Percentiles rank a stretch among this genome's conserved stretches.
These are phyloP conservation scores for Parochlus steinenii DNA, from an alignment of 2,888 invertebrate genomes.

Conservation along the genomic window DNA sequence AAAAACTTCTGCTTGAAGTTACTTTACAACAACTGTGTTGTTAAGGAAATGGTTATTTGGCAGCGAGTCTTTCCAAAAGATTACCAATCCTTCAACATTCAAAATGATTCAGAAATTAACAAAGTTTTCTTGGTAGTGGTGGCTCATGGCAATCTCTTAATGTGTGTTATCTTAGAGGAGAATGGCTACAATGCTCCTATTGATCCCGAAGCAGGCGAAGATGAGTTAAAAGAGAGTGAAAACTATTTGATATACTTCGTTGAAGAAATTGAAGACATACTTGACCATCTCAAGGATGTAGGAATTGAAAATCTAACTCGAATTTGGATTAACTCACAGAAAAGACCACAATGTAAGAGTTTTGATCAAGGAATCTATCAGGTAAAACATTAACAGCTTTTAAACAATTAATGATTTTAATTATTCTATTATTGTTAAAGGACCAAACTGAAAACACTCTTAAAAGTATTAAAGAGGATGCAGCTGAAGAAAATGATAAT, in stretches of 20 bases:
- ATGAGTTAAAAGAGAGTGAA: constrained; percentile 4
- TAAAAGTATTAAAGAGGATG: constrained; percentile 13
- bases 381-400: no score
- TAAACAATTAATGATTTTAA: no score
- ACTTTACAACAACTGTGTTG: constrained; percentile 14
- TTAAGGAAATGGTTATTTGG: constrained; percentile 61
- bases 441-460: no score
- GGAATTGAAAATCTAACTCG: constrained; percentile 55
- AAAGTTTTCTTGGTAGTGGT: constrained; percentile 55
- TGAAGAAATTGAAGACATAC: constrained; percentile 76
- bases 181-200: constrained; percentile 55
- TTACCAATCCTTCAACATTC: constrained; percentile 12
- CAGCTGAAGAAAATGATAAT: constrained; percentile 40
- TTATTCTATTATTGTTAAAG: no score
- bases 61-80: constrained; percentile 48
- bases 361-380: background rate
- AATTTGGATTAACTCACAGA: constrained; percentile 48
- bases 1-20: constrained; percentile 9
- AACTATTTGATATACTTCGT: constrained; percentile 30
- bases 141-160: constrained; percentile 38
- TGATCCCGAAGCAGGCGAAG: constrained; percentile 19
- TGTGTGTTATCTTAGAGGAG: constrained; percentile 57
- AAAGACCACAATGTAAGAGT: constrained; percentile 35
- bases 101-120: constrained; percentile 32
- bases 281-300: constrained; percentile 58